Evolutionary conservation across 1,140 invertebrate species (phyloP).

Genomic region (Trichonephila clavata): DNA sequence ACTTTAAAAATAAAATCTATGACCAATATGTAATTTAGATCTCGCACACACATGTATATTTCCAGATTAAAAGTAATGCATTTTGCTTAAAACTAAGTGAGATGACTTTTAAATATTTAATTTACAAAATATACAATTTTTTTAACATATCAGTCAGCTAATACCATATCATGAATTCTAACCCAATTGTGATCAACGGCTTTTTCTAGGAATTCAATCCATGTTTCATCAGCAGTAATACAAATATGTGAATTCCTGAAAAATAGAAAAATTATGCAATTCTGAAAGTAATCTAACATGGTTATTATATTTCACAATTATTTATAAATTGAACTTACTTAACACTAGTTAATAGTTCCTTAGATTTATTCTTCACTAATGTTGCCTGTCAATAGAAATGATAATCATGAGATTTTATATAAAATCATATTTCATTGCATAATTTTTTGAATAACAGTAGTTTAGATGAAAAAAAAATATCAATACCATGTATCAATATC

Average conservation of each 20-base stretch:
- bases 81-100: no score
- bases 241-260: conserved; percentile 64
- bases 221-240: conserved; percentile 36
- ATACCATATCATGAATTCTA: conserved; percentile 63
- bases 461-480: no score
- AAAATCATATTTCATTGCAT: no score
- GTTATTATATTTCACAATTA: not conserved
- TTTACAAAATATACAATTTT: conserved; percentile 22
- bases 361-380: conserved; percentile 31
- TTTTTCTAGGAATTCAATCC: conserved; percentile 65
- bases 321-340: conserved; percentile 53
- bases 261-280: not conserved
- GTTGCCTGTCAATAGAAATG: conserved; percentile 19
- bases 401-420: not conserved
- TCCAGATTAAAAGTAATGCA: no score
- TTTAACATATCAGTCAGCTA: conserved; percentile 42
- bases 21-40: no score
- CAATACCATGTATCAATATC: no score
- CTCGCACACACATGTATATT: no score
- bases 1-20: no score
- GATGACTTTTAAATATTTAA: not conserved
- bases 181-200: conserved; percentile 72
- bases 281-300: not conserved
- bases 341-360: conserved; percentile 28
- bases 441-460: no score